phyloP scores from a whole-genome alignment of 2,888 invertebrate genomes.

The Noctuana brunneofusca region DNA sequence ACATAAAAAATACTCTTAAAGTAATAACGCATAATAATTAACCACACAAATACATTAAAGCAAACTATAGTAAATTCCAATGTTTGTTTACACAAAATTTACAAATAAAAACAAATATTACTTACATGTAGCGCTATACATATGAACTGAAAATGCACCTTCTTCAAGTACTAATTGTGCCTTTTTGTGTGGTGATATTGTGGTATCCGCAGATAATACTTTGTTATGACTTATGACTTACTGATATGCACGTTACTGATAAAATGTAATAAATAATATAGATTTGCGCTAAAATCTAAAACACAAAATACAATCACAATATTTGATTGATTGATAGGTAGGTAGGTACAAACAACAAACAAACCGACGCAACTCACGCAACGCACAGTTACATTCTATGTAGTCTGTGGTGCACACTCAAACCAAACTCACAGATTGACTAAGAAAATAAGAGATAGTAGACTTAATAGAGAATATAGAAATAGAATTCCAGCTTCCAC shows the following conservation, averaged over 20 bases:
- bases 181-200: not conserved
- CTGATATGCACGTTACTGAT: not conserved
- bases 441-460: too few species aligned
- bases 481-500: too few species aligned
- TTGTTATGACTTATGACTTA: not conserved
- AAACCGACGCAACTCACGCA: too few species aligned
- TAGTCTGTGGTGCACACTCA: too few species aligned
- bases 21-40: not conserved
- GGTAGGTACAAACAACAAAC: too few species aligned
- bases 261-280: not conserved
- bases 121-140: conserved; percentile 3
- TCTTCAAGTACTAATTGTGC: not conserved
- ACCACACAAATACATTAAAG: too few species aligned
- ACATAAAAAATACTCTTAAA: not conserved
- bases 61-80: not conserved
- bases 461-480: too few species aligned
- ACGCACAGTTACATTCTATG: too few species aligned
- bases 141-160: not conserved
- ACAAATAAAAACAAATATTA: not conserved
- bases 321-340: too few species aligned
- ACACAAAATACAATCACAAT: too few species aligned
- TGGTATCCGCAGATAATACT: not conserved
- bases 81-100: not conserved
- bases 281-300: too few species aligned
- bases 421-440: too few species aligned